Evolutionary conservation across 2,888 invertebrate genomes (phyloP).

Genomic region (Clanis bilineata): DNA sequence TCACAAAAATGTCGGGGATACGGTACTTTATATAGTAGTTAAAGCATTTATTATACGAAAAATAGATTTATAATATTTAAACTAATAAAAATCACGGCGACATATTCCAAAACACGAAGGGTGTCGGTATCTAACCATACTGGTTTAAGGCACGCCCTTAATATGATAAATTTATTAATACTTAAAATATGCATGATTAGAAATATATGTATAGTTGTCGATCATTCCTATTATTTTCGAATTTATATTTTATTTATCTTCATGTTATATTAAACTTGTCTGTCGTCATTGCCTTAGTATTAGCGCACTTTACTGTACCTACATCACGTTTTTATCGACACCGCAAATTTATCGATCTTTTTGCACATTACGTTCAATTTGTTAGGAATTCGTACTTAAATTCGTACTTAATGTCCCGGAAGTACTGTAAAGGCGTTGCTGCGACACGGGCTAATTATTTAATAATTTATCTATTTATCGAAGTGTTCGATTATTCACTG

Average conservation of each 20-base stretch:
- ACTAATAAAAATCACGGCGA: slow-evolving; percentile 18
- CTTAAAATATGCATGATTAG: slow-evolving; percentile 50
- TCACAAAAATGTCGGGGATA: slow-evolving; percentile 35
- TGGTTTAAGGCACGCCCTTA: slow-evolving; percentile 56
- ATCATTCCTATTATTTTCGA: slow-evolving; percentile 74
- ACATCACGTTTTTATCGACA: slow-evolving; percentile 5
- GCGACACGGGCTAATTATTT: not conserved
- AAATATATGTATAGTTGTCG: slow-evolving; percentile 46
- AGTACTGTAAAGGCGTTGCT: slow-evolving; percentile 7
- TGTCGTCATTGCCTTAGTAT: slow-evolving; percentile 4
- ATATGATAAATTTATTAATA: slow-evolving; percentile 14
- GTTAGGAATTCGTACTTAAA: slow-evolving; percentile 3
- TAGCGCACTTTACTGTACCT: slow-evolving; percentile 4
- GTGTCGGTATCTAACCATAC: slow-evolving; percentile 59
- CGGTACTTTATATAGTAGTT: slow-evolving; percentile 30
- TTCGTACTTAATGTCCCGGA: slow-evolving; percentile 1
- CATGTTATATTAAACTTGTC: not conserved
- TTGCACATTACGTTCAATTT: not conserved
- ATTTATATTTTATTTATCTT: slow-evolving; percentile 54
- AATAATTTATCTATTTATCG: not conserved
- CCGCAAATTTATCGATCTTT: not conserved
- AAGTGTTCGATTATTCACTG: not conserved
- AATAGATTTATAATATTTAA: not conserved
- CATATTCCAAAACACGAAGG: slow-evolving; percentile 37
- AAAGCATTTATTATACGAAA: slow-evolving; percentile 48